Evolutionary conservation across 1,140 invertebrate species (phyloP), one percentile per base, ranked within the genome.

Genomic region (Cydia amplana): DNA sequence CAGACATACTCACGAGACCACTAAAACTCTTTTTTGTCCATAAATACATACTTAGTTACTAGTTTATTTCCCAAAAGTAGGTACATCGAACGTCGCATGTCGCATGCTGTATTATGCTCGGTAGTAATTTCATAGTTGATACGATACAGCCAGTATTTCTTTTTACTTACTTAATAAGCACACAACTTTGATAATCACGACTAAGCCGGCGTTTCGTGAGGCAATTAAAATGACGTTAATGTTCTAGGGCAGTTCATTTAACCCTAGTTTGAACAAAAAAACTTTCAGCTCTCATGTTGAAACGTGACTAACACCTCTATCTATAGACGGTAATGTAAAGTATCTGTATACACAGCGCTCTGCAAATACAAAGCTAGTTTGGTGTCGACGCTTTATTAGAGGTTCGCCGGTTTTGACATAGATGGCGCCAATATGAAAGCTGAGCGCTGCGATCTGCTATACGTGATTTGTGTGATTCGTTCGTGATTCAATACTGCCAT

Each of bases 261-360:
- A 36, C 64, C 32, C 32, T 70, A 36, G 65, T 70, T 18, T 70
- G 10, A 40, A 70, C 10, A 36, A 40, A 36, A 46, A 70, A 36
- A 14, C 28, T 9, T 40, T 70, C 32, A 70, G 32, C 32, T 70
- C 65, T 16, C 16, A 36, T n/a, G 28, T 70, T 65, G 7, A 70
- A 70, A 70, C 16, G 65, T 36, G 65, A 70, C 65, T 36, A 36
- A 40, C 32, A 43, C 65, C 65, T 70, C 65, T 70, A 70, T 70
- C 65, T 70, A 70, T 70, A 70, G 28, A 70, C 65, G 65, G 65
- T 18, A 70, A 70, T 18, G 65, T 43, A 70, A 70, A 70, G 32
- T 40, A 70, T 40, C 32, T 70, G 65, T 70, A 70, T 70, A 36
- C 65, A 70, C 32, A 18, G 28, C 65, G 32, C 18, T 70, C 32